Conservation (phyloP, 2,797 vertebrate species). For the Vespertilio murinus region DNA sequence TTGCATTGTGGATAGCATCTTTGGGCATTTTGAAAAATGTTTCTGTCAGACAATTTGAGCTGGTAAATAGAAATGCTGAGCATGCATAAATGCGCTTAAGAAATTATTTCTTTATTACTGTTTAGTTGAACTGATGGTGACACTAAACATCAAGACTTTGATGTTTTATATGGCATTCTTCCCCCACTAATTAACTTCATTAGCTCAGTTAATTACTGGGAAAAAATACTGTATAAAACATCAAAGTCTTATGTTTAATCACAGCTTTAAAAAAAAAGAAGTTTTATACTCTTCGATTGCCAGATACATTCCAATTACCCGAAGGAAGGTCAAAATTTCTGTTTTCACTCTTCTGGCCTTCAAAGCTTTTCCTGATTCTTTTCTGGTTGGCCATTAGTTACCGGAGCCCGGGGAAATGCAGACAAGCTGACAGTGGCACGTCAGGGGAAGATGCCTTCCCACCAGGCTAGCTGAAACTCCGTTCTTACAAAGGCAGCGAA, state of each 20-base stretch:
- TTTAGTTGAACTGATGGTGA: constrained; percentile 72
- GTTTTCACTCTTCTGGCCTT: constrained; percentile 66
- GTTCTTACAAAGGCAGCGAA: not conserved
- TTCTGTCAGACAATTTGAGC: not conserved
- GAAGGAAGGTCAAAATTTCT: constrained; percentile 61
- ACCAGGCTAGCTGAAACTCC: not conserved
- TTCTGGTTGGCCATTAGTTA: constrained; percentile 49
- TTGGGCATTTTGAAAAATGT: constrained; percentile 60
- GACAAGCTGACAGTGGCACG: constrained; percentile 33
- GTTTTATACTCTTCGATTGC: constrained; percentile 75
- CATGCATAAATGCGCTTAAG: constrained; percentile 53
- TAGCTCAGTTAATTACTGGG: constrained; percentile 83
- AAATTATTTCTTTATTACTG: constrained; percentile 67
- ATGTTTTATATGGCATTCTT: constrained; percentile 81
- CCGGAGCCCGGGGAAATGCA: constrained; percentile 39
- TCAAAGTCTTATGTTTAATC: constrained; percentile 85
- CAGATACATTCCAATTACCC: constrained; percentile 74
- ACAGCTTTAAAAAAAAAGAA: constrained; percentile 82
- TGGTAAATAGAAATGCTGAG: constrained; percentile 69
- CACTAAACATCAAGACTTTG: constrained; percentile 79
- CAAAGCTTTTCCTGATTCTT: constrained; percentile 40
- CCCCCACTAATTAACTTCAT: constrained; percentile 83
- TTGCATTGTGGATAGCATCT: constrained; percentile 44
- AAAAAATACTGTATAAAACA: constrained; percentile 83
- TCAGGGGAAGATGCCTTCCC: not conserved